phyloP scores from a whole-genome alignment of 2,888 invertebrate species.

The Hypercompe scribonia region DNA sequence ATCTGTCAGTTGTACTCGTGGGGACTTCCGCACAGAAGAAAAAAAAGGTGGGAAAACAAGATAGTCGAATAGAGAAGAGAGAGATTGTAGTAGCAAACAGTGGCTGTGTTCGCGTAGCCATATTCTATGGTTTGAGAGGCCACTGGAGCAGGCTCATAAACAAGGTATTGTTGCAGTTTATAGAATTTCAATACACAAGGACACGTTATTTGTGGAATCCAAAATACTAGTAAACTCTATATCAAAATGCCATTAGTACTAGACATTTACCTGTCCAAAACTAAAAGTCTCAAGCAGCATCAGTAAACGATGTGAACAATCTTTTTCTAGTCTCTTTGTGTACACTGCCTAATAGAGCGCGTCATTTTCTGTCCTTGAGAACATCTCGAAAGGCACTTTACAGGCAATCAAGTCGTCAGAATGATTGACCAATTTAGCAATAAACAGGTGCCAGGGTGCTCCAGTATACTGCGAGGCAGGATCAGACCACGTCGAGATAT shows the following conservation, averaged over 20 bases:
- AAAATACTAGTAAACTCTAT: background rate
- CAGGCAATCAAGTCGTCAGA: slow-evolving; percentile 64
- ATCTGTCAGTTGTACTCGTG: too few species aligned
- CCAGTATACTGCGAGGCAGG: slow-evolving; percentile 47
- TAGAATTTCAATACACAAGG: background rate
- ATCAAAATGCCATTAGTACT: background rate
- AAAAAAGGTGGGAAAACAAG: too few species aligned
- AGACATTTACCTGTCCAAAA: background rate
- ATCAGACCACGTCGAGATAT: slow-evolving; percentile 42
- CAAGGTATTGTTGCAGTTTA: too few species aligned
- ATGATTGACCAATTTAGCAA: slow-evolving; percentile 80
- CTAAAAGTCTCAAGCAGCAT: background rate
- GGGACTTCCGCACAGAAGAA: too few species aligned
- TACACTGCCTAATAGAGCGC: slow-evolving; percentile 39
- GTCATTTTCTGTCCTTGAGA: slow-evolving; percentile 72
- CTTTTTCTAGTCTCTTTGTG: slow-evolving; percentile 19
- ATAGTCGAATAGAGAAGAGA: background rate
- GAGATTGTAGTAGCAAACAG: background rate
- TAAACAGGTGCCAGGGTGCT: slow-evolving; percentile 63
- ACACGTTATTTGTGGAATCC: background rate
- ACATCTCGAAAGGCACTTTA: slow-evolving; percentile 67
- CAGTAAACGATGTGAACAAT: background rate
- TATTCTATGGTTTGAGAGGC: background rate
- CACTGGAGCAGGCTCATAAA: too few species aligned
- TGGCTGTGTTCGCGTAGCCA: background rate